Conservation (phyloP, 2,797 vertebrate species). For the Sebastes hopkinsi region DNA sequence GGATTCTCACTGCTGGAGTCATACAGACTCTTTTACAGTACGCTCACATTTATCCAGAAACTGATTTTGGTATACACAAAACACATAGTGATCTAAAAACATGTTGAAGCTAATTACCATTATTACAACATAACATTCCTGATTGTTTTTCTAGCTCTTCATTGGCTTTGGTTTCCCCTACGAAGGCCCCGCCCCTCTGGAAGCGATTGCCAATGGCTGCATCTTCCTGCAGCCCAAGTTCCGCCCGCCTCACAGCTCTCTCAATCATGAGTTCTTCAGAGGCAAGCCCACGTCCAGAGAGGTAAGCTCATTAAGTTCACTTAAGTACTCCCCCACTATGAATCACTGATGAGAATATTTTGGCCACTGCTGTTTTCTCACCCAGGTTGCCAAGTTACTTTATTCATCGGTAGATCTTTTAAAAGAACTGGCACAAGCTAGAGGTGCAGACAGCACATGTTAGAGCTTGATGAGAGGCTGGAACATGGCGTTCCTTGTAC, state of each 20-base stretch:
- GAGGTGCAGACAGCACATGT: not conserved
- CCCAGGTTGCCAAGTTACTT: not conserved
- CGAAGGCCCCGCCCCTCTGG: conserved; percentile 95
- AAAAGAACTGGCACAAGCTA: not conserved
- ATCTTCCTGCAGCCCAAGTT: conserved; percentile 95
- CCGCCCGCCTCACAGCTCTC: conserved; percentile 92
- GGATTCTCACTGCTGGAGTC: not conserved
- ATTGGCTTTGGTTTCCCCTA: conserved; percentile 98
- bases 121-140: not conserved
- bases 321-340: not conserved
- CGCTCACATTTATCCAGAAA: not conserved
- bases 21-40: not conserved
- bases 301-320: conserved; percentile 69
- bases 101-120: not conserved
- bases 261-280: conserved; percentile 97
- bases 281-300: conserved; percentile 97
- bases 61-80: not conserved
- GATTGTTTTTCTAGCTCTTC: conserved; percentile 85
- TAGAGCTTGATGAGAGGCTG: not conserved
- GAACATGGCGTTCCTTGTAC: not conserved
- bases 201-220: conserved; percentile 96
- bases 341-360: not conserved
- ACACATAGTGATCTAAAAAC: not conserved
- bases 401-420: not conserved
- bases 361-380: not conserved